Evolutionary conservation across 2,888 invertebrate species (phyloP).

Genomic region (Caenorhabditis doughertyi): DNA sequence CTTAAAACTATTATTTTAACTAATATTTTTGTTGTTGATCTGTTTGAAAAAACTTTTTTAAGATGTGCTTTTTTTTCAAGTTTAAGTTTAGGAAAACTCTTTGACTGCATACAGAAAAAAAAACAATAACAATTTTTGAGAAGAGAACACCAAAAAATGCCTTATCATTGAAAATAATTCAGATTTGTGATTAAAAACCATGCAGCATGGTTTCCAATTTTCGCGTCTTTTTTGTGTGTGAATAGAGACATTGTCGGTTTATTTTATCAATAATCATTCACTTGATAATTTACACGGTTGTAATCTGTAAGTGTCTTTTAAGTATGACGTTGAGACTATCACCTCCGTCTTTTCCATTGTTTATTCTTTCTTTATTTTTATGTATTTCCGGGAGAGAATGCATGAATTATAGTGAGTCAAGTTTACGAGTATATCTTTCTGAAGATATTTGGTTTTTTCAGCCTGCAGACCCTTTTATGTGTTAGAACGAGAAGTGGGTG

Average conservation of each 20-base stretch:
- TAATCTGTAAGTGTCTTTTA: conserved; percentile 23
- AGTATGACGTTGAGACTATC: conserved; percentile 9
- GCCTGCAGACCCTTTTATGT: conserved; percentile 34
- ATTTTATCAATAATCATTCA: conserved; percentile 45
- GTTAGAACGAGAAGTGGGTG: conserved; percentile 25
- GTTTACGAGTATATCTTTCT: background rate
- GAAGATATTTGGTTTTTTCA: background rate
- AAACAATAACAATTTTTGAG: background rate
- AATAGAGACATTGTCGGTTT: background rate
- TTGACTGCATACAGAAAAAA: too few relatives aligned
- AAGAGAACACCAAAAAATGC: background rate
- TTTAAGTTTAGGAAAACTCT: too few relatives aligned
- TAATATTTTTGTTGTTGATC: background rate
- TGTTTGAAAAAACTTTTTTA: too few relatives aligned
- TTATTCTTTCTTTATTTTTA: background rate
- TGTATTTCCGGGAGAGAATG: background rate
- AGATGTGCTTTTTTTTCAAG: too few relatives aligned
- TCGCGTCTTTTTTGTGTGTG: conserved; percentile 9
- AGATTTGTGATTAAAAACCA: background rate
- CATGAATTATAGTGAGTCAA: conserved; percentile 14
- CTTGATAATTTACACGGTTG: conserved; percentile 48
- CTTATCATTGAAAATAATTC: background rate
- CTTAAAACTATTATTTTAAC: background rate
- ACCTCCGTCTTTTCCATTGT: conserved; percentile 3
- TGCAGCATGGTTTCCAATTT: background rate